Base-by-base conservation (phyloP, 2,888 invertebrate species). In the Diplolepis rosae region DNA sequence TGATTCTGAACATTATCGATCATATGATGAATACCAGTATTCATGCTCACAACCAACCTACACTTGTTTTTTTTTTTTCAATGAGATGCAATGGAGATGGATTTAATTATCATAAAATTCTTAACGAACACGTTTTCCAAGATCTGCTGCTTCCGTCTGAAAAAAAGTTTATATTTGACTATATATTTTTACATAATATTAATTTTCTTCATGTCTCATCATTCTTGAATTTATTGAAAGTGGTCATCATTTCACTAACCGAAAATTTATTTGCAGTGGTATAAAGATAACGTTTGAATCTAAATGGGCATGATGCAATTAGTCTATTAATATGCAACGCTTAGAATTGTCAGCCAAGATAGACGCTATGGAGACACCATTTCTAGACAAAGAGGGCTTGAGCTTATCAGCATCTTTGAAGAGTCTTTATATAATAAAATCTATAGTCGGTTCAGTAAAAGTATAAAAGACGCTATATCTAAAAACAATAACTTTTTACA, bases 281-380 rank as follows among this genome's bases (percentile, higher is more conserved):
- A 32, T 32, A 18, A 18, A 56, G 56, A 56, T 56, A 56, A 56
- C n/a, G 22, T 22, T n/a, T 56, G 35, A 18, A 24, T 39, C 56
- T 56, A 56, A 35, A 56, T 13, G 22, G 6, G 4, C 18, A 22
- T 75, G 72, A 76, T 76, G 74, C 68, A 80, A 82, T 78, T 79
- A 74, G 32, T 74, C 72, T 78, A 80, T 80, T 79, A 75, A 79
- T 81, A 82, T 71, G 73, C 68, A 24, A 18, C n/a, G 15, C 18
- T 56, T 22, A 22, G 35, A 56, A 56, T 56, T 56, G 32, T 56
- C 35, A 24, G 35, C 35, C 56, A 22, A 56, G 56, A 56, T 56
- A 56, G 56, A 56, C 56, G 11, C 18, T 6, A 22, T 32, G 35
- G 56, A 56, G 56, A 35, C 56, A 56, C 7, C 13, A 35, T 6